Base-by-base conservation (phyloP, 2,113 vertebrate species). In the Otis tarda region DNA sequence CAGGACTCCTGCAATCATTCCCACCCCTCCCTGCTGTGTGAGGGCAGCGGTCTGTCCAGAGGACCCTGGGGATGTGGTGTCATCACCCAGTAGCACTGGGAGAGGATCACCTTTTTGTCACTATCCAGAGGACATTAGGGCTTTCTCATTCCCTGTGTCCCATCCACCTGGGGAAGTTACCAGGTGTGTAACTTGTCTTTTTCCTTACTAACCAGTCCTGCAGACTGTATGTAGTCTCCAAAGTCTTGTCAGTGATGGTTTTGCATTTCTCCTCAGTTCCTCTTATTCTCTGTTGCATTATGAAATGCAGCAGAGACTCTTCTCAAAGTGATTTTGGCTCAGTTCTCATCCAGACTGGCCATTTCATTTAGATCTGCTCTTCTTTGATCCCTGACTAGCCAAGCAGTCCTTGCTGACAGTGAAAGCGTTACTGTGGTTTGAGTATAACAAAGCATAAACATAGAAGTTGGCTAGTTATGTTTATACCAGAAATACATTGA, bases 1-100 rank as follows among this genome's bases (percentile, higher is more conserved):
- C 47, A 33, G 4, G 3, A 30, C 20, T 67, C 23, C 60, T n/a
- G 59, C 0, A 0, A 16, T 33, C 20, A 10, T 56, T 85, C 31
- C n/a, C 45, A 41, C 27, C 5, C 14, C 13, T 81, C 47, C 27
- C 24, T 28, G 27, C 7, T 21, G 1, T 31, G 21, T 1, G 1
- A 81, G 27, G 24, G 20, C 70, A 69, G 20, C 1, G 0, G 6
- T 69, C 15, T 69, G n/a, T 30, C 31, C 20, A 8, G 30, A 53
- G 55, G 21, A 41, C 28, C n/a, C 17, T 82, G 77, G 20, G 12
- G 16, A 17, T 41, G 7, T 18, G 28, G 24, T 37, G 3, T 33
- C 61, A 92, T 45, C 31, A 55, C 31, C 9, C 33, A 22, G 27
- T 47, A 94, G 23, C 50, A 49, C 6, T 64, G 53, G 35, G 50